Evolutionary conservation across 2,113 vertebrate genomes (phyloP).

Genomic region (Calyptomena viridis): DNA sequence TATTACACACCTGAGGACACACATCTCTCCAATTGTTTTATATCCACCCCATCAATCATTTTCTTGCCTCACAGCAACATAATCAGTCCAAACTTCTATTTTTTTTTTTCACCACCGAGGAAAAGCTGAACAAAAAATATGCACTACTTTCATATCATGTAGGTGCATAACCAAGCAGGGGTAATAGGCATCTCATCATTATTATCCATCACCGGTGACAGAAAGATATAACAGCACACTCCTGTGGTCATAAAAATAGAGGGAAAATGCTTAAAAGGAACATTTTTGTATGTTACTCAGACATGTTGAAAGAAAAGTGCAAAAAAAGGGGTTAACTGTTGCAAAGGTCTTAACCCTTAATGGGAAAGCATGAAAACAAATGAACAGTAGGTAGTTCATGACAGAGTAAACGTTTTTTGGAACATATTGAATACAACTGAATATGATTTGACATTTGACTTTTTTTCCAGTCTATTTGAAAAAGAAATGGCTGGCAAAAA

Average conservation of each 20-base stretch:
- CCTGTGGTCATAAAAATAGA: not conserved
- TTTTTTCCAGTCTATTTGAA: not conserved
- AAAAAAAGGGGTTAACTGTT: not conserved
- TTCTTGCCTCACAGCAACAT: constrained; percentile 10
- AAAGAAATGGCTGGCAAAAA: not conserved
- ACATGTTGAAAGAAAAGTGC: not conserved
- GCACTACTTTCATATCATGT: not conserved
- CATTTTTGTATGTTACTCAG: not conserved
- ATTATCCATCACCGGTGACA: not conserved
- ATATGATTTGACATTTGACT: not conserved
- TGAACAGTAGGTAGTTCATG: not conserved
- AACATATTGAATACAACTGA: not conserved
- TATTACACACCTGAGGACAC: constrained; percentile 51
- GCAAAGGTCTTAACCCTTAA: not conserved
- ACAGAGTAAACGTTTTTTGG: not conserved
- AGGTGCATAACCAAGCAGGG: not conserved
- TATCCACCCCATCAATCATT: constrained; percentile 28
- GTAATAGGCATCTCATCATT: not conserved
- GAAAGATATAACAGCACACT: not conserved
- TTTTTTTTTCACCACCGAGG: not conserved
- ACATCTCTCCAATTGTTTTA: constrained; percentile 37
- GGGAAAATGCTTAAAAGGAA: not conserved
- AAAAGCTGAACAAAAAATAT: constrained; percentile 2
- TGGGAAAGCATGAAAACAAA: not conserved
- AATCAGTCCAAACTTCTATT: not conserved